Conservation (phyloP, 2,797 vertebrate species). For the Gephyroberyx darwinii region DNA sequence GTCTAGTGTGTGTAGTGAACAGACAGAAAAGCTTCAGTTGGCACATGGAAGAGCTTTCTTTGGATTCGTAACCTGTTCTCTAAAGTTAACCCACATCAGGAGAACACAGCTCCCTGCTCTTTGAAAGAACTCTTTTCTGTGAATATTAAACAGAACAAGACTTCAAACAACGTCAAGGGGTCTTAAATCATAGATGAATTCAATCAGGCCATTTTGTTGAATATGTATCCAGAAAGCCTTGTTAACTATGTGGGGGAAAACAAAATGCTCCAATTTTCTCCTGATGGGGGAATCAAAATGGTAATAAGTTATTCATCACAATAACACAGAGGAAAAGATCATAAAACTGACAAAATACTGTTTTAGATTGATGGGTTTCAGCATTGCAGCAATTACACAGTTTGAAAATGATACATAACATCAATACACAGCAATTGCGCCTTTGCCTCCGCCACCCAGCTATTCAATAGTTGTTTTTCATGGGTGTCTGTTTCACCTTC, state of each 20-base stretch:
- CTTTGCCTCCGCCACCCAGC: slow-evolving; percentile 16
- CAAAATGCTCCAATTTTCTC: slow-evolving; percentile 72
- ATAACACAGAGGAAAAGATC: slow-evolving; percentile 50
- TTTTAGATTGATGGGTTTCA: slow-evolving; percentile 48
- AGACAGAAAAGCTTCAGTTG: slow-evolving; percentile 28
- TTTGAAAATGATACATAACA: slow-evolving; percentile 40
- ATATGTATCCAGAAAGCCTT: slow-evolving; percentile 69
- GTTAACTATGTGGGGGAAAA: slow-evolving; percentile 60
- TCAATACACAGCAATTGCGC: slow-evolving; percentile 31
- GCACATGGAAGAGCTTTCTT: slow-evolving; percentile 50
- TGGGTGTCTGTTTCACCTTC: slow-evolving; percentile 34
- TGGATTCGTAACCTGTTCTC: slow-evolving; percentile 64
- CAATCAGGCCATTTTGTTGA: slow-evolving; percentile 74
- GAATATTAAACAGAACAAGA: slow-evolving; percentile 76
- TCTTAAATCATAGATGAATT: slow-evolving; percentile 79
- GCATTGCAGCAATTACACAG: slow-evolving; percentile 12
- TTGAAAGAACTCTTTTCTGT: slow-evolving; percentile 63
- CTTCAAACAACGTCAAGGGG: slow-evolving; percentile 70
- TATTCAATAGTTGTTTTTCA: slow-evolving; percentile 30
- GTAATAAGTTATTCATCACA: slow-evolving; percentile 73
- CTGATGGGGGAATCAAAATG: slow-evolving; percentile 65
- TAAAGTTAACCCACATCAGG: slow-evolving; percentile 65
- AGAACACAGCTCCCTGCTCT: slow-evolving; percentile 51
- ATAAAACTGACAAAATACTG: slow-evolving; percentile 58
- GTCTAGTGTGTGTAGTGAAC: slow-evolving; percentile 24